Base-by-base conservation (phyloP, 2,113 vertebrate genomes). In the Illadopsis cleaveri region DNA sequence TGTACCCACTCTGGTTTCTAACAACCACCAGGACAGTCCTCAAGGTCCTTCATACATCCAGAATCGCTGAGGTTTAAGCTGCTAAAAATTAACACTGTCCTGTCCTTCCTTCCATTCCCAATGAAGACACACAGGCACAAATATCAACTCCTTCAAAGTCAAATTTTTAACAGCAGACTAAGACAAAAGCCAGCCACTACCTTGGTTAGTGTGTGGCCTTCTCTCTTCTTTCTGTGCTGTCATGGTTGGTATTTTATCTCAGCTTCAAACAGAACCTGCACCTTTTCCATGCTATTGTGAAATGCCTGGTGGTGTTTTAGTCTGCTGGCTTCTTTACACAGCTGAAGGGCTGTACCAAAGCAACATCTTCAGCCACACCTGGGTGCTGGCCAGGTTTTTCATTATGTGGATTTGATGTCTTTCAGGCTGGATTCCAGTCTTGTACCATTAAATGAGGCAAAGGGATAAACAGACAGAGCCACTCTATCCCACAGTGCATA, bases 351-450 rank as follows among this genome's bases (percentile, higher is more conserved):
- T 62, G 54, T 40, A 13, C 54, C 33, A 95, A 85, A 85, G 77
- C 27, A 92, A 85, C 82, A 62, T 81, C 78, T 82, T 83, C 69
- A 95, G 66, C 45, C 75, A 28, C 14, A 35, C 54, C 77, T 92
- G 95, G 90, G 92, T 17, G 54, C 65, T 58, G 58, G 78, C 93
- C 96, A 93, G 79, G 24, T n/a, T 93, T 86, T 81, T 87, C 80
- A 93, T 76, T 76, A 89, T 84, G 73, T 93, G 92, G 73, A 94
- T 82, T 82, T 96, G 76, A 94, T 60, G 69, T 81, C 85, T 92
- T 92, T 57, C 78, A 91, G 86, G 82, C 91, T 93, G 62, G 16
- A 89, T 96, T 90, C 90, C 82, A 96, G 75, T 71, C 92, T 51
- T 89, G 48, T 65, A 65, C 62, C 86, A 65, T 75, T 96, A 91